phyloP scores from a whole-genome alignment of 2,113 vertebrate species.

The Okapia johnstoni region DNA sequence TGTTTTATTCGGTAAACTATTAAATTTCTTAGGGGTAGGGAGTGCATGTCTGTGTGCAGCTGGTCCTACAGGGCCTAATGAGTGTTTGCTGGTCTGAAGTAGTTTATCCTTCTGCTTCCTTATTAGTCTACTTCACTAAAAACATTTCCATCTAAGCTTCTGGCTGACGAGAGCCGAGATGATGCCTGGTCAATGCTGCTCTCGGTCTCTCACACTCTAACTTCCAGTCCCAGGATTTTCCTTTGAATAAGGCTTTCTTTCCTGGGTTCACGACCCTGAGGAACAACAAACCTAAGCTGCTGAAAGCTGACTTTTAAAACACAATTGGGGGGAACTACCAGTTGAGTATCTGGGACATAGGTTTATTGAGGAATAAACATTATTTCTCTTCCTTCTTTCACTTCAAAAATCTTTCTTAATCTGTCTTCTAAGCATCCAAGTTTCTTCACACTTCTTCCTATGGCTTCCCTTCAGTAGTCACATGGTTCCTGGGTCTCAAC shows the following conservation, averaged over 20 bases:
- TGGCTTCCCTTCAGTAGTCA: neutral
- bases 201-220: neutral
- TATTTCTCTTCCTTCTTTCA: neutral
- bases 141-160: neutral
- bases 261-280: neutral
- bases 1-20: neutral
- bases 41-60: neutral
- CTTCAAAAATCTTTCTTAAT: neutral
- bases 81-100: neutral
- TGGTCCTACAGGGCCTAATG: neutral
- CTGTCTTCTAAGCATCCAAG: neutral
- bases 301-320: slow-evolving; percentile 32
- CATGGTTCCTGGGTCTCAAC: neutral
- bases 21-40: neutral
- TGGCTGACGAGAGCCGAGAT: neutral
- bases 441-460: neutral
- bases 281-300: neutral
- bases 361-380: neutral
- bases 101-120: neutral
- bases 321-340: neutral
- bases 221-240: neutral
- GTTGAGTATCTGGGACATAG: neutral
- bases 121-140: neutral
- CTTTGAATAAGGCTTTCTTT: neutral
- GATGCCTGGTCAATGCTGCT: neutral